Percentiles rank a stretch among this genome's conserved stretches.
Evolutionary conservation across 2,888 invertebrate species (phyloP).

Genomic region (Zelleria hepariella): DNA sequence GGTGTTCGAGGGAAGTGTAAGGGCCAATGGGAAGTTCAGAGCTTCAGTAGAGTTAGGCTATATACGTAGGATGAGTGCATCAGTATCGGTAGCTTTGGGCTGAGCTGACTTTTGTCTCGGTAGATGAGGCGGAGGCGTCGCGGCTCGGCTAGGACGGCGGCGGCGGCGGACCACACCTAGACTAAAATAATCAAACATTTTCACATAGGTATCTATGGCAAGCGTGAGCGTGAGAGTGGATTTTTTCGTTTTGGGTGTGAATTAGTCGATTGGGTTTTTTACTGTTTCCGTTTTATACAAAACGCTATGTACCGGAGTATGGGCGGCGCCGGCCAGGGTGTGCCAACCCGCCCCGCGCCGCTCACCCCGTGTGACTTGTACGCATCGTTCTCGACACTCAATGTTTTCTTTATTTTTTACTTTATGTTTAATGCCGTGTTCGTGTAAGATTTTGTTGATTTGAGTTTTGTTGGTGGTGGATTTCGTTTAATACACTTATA

Average conservation of each 20-base stretch:
- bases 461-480: slow-evolving; percentile 73
- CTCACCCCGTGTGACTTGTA: slow-evolving; percentile 54
- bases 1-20: neutral
- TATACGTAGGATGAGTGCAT: neutral
- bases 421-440: slow-evolving; percentile 70
- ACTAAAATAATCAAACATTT: slow-evolving; percentile 68
- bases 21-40: neutral
- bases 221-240: slow-evolving; percentile 74
- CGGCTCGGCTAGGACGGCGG: slow-evolving; percentile 54
- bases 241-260: slow-evolving; percentile 72
- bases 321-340: slow-evolving; percentile 48
- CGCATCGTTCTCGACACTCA: slow-evolving; percentile 68
- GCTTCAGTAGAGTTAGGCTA: neutral
- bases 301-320: slow-evolving; percentile 62
- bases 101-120: slow-evolving; percentile 71
- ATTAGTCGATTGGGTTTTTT: slow-evolving; percentile 73
- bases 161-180: slow-evolving; percentile 66
- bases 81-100: slow-evolving; percentile 20
- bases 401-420: slow-evolving; percentile 50
- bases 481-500: slow-evolving; percentile 69
- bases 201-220: slow-evolving; percentile 73
- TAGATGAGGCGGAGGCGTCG: slow-evolving; percentile 68
- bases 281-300: slow-evolving; percentile 61
- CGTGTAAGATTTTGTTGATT: slow-evolving; percentile 70
- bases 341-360: slow-evolving; percentile 68